Conservation (phyloP, 2,113 vertebrate species). For the Amphiprion percula region DNA sequence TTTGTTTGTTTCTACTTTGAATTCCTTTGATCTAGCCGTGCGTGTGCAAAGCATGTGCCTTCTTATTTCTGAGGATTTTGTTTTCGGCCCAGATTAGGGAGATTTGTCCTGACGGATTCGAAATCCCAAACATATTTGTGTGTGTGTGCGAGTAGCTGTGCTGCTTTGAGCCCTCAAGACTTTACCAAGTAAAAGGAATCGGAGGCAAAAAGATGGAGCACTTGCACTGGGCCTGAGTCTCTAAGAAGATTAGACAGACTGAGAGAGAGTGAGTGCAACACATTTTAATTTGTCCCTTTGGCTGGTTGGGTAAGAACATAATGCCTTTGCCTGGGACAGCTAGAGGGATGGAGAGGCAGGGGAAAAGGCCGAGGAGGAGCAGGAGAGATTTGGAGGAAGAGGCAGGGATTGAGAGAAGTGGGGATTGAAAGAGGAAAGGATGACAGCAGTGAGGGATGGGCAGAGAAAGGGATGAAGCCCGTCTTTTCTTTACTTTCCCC, state of each 20-base stretch:
- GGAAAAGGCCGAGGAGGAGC: slow-evolving; percentile 55
- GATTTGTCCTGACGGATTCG: slow-evolving; percentile 82
- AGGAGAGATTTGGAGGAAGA: slow-evolving; percentile 61
- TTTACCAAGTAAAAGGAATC: slow-evolving; percentile 84
- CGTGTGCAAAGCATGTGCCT: slow-evolving; percentile 33
- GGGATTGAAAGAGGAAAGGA: slow-evolving; percentile 69
- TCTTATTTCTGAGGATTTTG: slow-evolving; percentile 85
- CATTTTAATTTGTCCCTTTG: slow-evolving; percentile 86
- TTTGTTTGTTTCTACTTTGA: slow-evolving; percentile 36
- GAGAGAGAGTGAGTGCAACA: slow-evolving; percentile 84
- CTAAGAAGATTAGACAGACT: slow-evolving; percentile 90
- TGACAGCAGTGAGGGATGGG: slow-evolving; percentile 48
- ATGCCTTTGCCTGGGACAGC: slow-evolving; percentile 75
- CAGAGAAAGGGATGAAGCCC: slow-evolving; percentile 54
- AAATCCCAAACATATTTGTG: slow-evolving; percentile 72
- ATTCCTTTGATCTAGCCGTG: slow-evolving; percentile 42
- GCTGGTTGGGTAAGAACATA: slow-evolving; percentile 82
- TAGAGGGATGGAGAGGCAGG: slow-evolving; percentile 57
- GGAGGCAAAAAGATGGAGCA: slow-evolving; percentile 79
- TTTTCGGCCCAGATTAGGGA: slow-evolving; percentile 78
- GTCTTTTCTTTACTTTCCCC: slow-evolving; percentile 66
- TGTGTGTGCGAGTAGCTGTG: slow-evolving; percentile 33
- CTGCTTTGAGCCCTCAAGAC: slow-evolving; percentile 70
- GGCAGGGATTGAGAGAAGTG: slow-evolving; percentile 66
- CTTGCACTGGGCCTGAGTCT: slow-evolving; percentile 85